Conservation (phyloP, 2,888 invertebrate species). For the Ennomos fuscantarius region DNA sequence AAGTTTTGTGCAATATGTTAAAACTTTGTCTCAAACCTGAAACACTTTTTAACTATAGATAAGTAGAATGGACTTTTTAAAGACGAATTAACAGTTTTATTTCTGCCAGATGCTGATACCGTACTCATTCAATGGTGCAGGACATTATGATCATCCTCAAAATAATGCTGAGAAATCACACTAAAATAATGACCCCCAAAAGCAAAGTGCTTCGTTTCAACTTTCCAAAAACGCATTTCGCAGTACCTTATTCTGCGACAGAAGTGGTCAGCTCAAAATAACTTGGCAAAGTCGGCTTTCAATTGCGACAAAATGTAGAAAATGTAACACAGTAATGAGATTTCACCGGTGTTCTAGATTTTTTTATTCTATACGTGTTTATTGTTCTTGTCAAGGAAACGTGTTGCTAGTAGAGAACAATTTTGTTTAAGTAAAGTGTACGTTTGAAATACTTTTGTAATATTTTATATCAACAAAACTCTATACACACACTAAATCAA, state of each 20-base stretch:
- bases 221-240: no score
- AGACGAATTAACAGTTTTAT: no score
- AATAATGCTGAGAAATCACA: no score
- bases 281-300: background rate
- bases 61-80: no score
- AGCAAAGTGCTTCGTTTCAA: no score
- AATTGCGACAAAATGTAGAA: constrained; percentile 1
- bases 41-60: background rate
- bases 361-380: constrained; percentile 5
- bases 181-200: no score
- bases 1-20: constrained; percentile 4
- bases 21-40: constrained; percentile 2
- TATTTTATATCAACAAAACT: background rate
- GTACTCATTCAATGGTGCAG: no score
- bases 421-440: no score
- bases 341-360: constrained; percentile 15
- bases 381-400: constrained; percentile 7
- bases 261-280: background rate
- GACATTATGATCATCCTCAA: no score
- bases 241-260: no score
- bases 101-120: no score
- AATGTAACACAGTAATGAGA: constrained; percentile 13
- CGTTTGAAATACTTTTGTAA: background rate
- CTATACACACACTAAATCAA: no score
- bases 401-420: background rate